Evolutionary conservation across 2,888 invertebrate species (phyloP).

Genomic region (Phania funesta): DNA sequence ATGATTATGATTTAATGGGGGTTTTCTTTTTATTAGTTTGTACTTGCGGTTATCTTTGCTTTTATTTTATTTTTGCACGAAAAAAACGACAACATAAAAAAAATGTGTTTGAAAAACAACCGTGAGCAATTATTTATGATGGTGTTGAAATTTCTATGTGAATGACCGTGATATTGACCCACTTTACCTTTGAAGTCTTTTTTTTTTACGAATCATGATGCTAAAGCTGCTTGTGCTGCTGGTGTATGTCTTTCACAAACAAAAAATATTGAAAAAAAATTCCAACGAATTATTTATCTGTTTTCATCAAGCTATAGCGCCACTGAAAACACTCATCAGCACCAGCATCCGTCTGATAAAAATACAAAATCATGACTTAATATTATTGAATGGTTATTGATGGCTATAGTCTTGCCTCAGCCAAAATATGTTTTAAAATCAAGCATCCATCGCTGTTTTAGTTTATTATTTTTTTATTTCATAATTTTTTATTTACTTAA

Average conservation of each 20-base stretch:
- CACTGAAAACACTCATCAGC: background rate
- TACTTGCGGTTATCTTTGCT: background rate
- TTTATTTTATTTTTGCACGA: conserved; percentile 10
- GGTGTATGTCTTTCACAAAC: background rate
- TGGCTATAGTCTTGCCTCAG: too few species aligned
- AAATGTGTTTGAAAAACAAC: conserved; percentile 12
- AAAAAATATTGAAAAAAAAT: background rate
- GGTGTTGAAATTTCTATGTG: conserved; percentile 44
- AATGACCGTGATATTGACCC: conserved; percentile 67
- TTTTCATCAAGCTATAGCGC: background rate
- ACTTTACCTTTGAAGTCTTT: conserved; percentile 45
- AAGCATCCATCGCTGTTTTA: too few species aligned
- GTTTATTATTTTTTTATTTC: too few species aligned
- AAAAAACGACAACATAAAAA: conserved; percentile 3
- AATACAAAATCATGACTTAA: too few species aligned
- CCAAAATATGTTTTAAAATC: too few species aligned
- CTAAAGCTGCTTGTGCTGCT: background rate
- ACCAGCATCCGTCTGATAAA: too few species aligned
- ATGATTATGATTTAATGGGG: conserved; percentile 51
- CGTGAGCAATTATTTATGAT: conserved; percentile 54
- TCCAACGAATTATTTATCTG: background rate
- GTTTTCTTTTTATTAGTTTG: conserved; percentile 18
- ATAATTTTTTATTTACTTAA: too few species aligned
- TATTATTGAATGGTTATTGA: too few species aligned
- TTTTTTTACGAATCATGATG: background rate